phyloP scores from a whole-genome alignment of 2,888 invertebrate species.

The Morpho achilles region DNA sequence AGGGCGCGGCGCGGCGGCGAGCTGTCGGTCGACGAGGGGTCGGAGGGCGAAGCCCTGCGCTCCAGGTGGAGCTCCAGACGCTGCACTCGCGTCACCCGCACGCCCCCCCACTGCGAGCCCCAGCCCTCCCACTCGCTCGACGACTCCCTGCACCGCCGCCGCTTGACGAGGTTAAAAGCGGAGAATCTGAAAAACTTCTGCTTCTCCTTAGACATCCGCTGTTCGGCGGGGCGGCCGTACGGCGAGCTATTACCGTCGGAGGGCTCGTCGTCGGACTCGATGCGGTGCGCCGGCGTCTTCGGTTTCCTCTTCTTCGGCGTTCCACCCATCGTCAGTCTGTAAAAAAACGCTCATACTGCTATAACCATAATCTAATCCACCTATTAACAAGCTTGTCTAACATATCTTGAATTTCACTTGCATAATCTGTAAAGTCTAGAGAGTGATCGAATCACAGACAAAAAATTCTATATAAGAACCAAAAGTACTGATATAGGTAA shows the following conservation, averaged over 20 bases:
- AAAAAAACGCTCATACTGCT: neutral
- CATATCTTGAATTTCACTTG: too few relatives aligned
- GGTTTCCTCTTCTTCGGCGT: constrained; percentile 54
- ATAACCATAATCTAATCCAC: neutral
- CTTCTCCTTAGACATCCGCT: constrained; percentile 90
- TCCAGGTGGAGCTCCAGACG: constrained; percentile 56
- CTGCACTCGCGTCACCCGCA: constrained; percentile 62
- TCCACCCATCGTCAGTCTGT: constrained; percentile 49
- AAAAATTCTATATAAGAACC: too few relatives aligned
- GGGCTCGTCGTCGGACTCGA: constrained; percentile 65
- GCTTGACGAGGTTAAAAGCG: constrained; percentile 86
- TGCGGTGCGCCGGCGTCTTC: constrained; percentile 48
- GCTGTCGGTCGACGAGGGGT: constrained; percentile 17
- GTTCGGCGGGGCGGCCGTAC: constrained; percentile 76
- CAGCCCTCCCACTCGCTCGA: constrained; percentile 65
- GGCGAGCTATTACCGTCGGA: constrained; percentile 71
- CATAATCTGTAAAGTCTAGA: too few relatives aligned
- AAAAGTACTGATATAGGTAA: too few relatives aligned
- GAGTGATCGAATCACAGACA: too few relatives aligned
- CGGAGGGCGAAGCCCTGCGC: constrained; percentile 31
- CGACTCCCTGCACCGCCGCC: constrained; percentile 54
- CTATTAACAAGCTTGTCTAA: too few relatives aligned
- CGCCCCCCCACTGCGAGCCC: constrained; percentile 49
- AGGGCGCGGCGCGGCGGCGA: constrained; percentile 18
- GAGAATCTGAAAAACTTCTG: constrained; percentile 91